Evolutionary conservation across 2,888 invertebrate species (phyloP), one percentile per base, ranked within the genome.

Genomic region (Drosophila paracracens): DNA sequence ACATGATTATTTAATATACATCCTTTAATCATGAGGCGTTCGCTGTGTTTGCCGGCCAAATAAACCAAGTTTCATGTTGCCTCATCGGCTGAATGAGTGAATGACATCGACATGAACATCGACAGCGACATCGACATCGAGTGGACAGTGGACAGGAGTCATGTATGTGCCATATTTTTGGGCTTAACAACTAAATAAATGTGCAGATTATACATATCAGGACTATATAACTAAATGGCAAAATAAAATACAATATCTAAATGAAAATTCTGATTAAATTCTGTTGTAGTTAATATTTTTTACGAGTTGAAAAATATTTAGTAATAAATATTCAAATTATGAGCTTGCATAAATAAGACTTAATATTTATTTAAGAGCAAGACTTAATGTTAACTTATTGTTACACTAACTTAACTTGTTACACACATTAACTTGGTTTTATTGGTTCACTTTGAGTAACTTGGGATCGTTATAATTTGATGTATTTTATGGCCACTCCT

Each of bases 1-100:
- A 88, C 87, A 88, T 90, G 89, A 90, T 88, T 88, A 90, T 88
- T 90, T 88, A 90, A 90, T 86, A 75, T 63, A 82, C 89, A 90
- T 90, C 81, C 88, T 90, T 88, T 86, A 90, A 88, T 90, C 87
- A 88, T 79, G 77, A 74, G 67, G 27, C 79, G 48, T 56, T 21
- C 33, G 27, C 36, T 52, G 35, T 38, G 62, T 74, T 76, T 80
- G 62, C 58, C 62, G 18, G 52, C 68, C 57, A 81, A 81, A 87
- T 79, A 83, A 63, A 63, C 51, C 74, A 71, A 70, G 71, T 54
- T 65, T 40, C 57, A 67, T 74, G 69, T 74, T 74, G 83, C 65
- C 61, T 63, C 71, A 77, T 72, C 71, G 69, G 21, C 63, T 59
- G 56, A 29, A 68, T 68, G 62, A 67, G 59, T 63, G 59, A 58